Evolutionary conservation across 2,797 vertebrate species (phyloP).

Genomic region (Garrulus glandarius): DNA sequence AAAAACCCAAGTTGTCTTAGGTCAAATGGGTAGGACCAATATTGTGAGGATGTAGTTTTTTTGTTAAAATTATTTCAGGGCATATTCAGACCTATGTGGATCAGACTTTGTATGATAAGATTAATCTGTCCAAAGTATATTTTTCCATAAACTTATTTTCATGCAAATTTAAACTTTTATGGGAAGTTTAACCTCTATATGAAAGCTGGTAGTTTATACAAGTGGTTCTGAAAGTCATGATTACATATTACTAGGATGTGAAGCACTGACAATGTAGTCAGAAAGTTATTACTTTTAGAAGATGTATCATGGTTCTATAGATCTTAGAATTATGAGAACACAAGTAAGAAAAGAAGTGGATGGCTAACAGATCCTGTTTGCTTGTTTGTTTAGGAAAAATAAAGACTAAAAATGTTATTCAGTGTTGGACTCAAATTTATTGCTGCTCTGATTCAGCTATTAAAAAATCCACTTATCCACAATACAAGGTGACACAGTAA

Average conservation of each 20-base stretch:
- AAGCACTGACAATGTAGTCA: neutral
- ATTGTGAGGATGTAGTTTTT: neutral
- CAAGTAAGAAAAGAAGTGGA: neutral
- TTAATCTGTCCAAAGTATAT: neutral
- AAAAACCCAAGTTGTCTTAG: neutral
- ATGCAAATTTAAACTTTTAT: neutral
- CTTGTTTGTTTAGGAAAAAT: neutral
- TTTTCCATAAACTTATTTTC: neutral
- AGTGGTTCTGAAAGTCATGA: neutral
- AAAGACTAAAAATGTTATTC: neutral
- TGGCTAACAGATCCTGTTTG: neutral
- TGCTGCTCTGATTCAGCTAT: neutral
- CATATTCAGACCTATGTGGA: neutral
- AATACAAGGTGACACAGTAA: neutral
- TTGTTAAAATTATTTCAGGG: neutral
- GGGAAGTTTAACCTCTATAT: neutral
- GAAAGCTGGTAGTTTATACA: neutral
- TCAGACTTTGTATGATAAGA: neutral
- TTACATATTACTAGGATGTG: neutral
- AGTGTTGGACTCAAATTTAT: neutral
- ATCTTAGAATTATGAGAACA: neutral
- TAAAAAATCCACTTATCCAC: neutral
- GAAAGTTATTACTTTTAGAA: neutral
- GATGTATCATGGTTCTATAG: neutral
- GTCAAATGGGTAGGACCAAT: neutral